phyloP scores from a whole-genome alignment of 2,113 vertebrate genomes.

The Oxygymnocypris stewartii region DNA sequence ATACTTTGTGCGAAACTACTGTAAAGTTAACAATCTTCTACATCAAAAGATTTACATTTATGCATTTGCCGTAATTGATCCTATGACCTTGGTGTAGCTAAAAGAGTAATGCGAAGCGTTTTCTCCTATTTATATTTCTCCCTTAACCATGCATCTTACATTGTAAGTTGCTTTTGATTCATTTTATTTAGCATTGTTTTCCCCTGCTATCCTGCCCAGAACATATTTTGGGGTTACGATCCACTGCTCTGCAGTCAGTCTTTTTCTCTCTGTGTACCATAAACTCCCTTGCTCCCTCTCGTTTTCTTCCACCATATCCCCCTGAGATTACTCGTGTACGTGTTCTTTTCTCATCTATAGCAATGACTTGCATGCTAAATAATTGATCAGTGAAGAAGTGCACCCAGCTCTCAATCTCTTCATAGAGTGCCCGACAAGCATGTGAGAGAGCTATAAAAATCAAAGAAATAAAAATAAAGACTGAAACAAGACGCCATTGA shows the following conservation, averaged over 20 bases:
- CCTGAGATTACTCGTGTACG: conserved; percentile 55
- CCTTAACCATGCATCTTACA: neutral
- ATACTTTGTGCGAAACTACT: too few relatives aligned
- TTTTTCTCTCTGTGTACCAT: conserved; percentile 28
- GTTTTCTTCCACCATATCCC: too few relatives aligned
- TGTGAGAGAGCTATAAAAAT: conserved; percentile 43
- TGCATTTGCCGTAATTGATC: neutral
- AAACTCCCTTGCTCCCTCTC: too few relatives aligned
- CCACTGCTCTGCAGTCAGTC: neutral
- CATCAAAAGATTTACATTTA: neutral
- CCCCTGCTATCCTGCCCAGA: neutral
- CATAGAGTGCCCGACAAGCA: conserved; percentile 45
- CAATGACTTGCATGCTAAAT: conserved; percentile 54
- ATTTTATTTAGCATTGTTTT: neutral
- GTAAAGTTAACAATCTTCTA: too few relatives aligned
- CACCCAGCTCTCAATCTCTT: conserved; percentile 40
- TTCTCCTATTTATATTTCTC: neutral
- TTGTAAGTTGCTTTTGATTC: neutral
- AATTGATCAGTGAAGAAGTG: conserved; percentile 57
- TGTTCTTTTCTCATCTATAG: conserved; percentile 52
- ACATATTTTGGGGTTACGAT: neutral
- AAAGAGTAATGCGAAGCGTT: neutral
- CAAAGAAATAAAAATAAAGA: conserved; percentile 39
- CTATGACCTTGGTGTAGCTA: neutral
- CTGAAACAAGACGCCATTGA: conserved; percentile 51